Conservation (phyloP, 1,140 invertebrate genomes). For the Heliconius melpomene region DNA sequence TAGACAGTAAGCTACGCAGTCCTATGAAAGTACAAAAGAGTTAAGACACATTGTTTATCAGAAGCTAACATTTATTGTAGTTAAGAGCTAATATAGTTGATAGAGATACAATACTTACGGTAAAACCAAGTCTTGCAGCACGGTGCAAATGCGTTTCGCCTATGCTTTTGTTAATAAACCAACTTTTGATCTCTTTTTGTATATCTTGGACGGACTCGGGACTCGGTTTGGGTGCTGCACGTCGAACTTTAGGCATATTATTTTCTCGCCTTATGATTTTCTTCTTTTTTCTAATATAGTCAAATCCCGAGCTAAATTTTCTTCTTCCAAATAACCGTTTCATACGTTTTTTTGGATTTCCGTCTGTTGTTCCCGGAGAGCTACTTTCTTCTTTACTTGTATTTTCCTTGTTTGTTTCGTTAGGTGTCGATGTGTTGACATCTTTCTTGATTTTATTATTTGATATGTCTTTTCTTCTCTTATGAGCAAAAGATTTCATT, state of each 20-base stretch:
- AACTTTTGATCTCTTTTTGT: slow-evolving; percentile 91
- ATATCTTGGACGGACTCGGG: slow-evolving; percentile 88
- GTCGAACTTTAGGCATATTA: slow-evolving; percentile 62
- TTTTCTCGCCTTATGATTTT: slow-evolving; percentile 78
- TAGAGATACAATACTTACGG: slow-evolving; percentile 82
- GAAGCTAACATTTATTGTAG: background rate
- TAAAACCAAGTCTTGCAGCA: slow-evolving; percentile 92
- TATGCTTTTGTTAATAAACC: slow-evolving; percentile 96
- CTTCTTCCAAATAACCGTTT: slow-evolving; percentile 77
- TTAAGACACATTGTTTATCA: background rate
- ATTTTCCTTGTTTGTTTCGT: slow-evolving; percentile 57
- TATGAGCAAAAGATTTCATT: slow-evolving; percentile 79
- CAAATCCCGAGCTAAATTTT: slow-evolving; percentile 86
- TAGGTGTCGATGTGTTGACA: slow-evolving; percentile 45
- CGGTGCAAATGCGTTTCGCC: slow-evolving; percentile 95
- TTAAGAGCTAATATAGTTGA: background rate
- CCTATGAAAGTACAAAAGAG: slow-evolving; percentile 79
- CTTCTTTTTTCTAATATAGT: slow-evolving; percentile 94
- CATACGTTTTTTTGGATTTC: slow-evolving; percentile 64
- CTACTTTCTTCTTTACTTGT: slow-evolving; percentile 61
- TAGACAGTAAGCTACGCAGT: slow-evolving; percentile 94
- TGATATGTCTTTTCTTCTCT: slow-evolving; percentile 64
- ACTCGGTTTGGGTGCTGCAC: slow-evolving; percentile 80
- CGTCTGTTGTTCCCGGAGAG: slow-evolving; percentile 53
- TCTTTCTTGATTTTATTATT: slow-evolving; percentile 69